Evolutionary conservation across 2,888 invertebrate genomes (phyloP), one percentile per base, ranked within the genome.

Genomic region (Parnassius mnemosyne): DNA sequence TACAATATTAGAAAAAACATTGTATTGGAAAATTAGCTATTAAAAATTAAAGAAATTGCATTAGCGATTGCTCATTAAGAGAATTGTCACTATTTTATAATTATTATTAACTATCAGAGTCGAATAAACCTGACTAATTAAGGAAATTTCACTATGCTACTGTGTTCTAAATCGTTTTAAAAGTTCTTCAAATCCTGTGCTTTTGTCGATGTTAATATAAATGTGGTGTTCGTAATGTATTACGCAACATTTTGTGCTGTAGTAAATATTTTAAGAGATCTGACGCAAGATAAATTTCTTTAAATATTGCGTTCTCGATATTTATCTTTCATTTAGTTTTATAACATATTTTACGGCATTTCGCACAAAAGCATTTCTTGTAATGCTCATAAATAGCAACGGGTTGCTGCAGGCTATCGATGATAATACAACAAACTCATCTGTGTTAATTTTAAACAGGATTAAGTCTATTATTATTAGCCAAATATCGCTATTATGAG

Each of bases 41-140:
- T 13, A 34, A 34, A 25, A 34, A 34, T 34, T 34, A 34, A 34
- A 34, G 20, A 11, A 46, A n/a, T 46, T 51, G 34, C 41, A n/a
- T 52, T 52, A 52, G 34, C 10, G 49, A 11, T 49, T 49, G 16
- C 5, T 47, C 13, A 10, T 34, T 61, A 12, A 25, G 57, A 60
- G 53, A 16, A 59, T 34, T 62, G 49, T 53, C 43, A n/a, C 42
- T 61, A 53, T 60, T 60, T 16, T 50, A 65, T 44, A 54, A 50
- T 47, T 55, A 41, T 10, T 57, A 41, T 41, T 25, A 11, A 42
- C 42, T 42, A 72, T 84, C 85, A 80, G 87, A 89, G 88, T 89
- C 89, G 60, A 76, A 69, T 10, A 68, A 85, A 88, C 87, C 89
- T 88, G 86, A 85, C 79, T 56, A 80, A 79, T 66, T 77, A 83